A percentile compares a stretch with the other conserved stretches of the same genome.
phyloP scores from a whole-genome alignment of 2,888 invertebrate genomes.

The Zhuqinia jingwanae region DNA sequence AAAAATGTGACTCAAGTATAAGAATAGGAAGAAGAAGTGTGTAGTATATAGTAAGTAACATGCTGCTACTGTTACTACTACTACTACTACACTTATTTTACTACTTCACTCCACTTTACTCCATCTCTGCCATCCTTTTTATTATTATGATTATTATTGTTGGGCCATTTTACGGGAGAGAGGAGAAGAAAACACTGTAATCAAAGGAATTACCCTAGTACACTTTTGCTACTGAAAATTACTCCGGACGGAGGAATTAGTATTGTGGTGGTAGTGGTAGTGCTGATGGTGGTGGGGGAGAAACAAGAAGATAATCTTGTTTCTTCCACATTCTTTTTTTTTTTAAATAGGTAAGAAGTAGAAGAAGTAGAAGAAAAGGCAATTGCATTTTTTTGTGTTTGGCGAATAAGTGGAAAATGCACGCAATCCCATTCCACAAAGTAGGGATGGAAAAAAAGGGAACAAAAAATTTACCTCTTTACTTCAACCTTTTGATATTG shows the following conservation, averaged over 20 bases:
- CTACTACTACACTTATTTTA: background rate
- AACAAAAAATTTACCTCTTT: background rate
- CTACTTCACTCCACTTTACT: no score
- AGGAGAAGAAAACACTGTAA: conserved; percentile 74
- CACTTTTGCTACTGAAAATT: conserved; percentile 69
- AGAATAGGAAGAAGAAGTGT: no score
- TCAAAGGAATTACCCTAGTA: conserved; percentile 77
- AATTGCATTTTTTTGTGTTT: conserved; percentile 31
- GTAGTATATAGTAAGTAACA: conserved; percentile 46
- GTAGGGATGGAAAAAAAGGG: background rate
- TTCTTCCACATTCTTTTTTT: conserved; percentile 1
- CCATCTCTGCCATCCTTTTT: conserved; percentile 59
- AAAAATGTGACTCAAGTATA: no score
- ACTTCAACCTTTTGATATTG: conserved; percentile 4
- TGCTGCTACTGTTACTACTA: conserved; percentile 5
- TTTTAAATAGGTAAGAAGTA: no score
- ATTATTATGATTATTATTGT: conserved; percentile 71
- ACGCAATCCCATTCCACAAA: conserved; percentile 57
- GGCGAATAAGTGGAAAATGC: conserved; percentile 53
- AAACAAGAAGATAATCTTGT: conserved; percentile 49
- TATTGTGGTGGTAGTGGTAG: no score
- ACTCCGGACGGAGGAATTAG: conserved; percentile 46
- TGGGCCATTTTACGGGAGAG: conserved; percentile 69
- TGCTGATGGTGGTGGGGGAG: no score
- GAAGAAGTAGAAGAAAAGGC: background rate